Conservation (phyloP, 2,888 invertebrate species). For the Steinernema scapterisci region DNA sequence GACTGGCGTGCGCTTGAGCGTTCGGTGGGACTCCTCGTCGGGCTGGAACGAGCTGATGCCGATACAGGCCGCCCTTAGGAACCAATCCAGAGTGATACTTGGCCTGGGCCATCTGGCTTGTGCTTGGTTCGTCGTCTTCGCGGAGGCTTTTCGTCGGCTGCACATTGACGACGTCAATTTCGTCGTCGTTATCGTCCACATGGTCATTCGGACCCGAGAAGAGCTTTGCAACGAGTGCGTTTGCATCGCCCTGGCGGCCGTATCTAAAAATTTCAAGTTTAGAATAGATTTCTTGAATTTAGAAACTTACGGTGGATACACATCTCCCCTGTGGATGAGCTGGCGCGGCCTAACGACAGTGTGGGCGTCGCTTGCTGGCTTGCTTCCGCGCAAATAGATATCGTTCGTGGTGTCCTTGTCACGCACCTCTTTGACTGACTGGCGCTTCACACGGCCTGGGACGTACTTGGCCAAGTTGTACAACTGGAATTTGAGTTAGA, state of each 20-base stretch:
- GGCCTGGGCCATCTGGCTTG: not conserved
- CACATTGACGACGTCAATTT: conserved; percentile 22
- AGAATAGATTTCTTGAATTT: not conserved
- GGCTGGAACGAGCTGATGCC: not conserved
- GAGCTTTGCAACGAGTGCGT: conserved; percentile 1
- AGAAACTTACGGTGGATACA: not conserved
- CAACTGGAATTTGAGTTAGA: not conserved
- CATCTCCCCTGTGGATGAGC: not conserved
- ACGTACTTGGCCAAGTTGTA: conserved; percentile 23
- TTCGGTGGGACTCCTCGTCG: not conserved
- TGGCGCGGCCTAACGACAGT: not conserved
- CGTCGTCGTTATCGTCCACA: conserved; percentile 17
- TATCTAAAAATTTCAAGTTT: not conserved
- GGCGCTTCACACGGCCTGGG: not conserved
- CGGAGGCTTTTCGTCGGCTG: not conserved
- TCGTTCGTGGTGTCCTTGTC: conserved; percentile 7
- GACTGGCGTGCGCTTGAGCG: not conserved
- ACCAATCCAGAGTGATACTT: not conserved
- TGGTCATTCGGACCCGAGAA: not conserved
- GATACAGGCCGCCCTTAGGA: not conserved
- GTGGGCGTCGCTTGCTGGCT: not conserved
- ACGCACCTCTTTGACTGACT: not conserved
- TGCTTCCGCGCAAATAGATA: not conserved
- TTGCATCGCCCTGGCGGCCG: not conserved
- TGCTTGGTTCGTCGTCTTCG: not conserved